Percentiles rank a stretch among this genome's conserved stretches.
Evolutionary conservation across 2,113 vertebrate genomes (phyloP).

Genomic region (Oreochromis aureus): DNA sequence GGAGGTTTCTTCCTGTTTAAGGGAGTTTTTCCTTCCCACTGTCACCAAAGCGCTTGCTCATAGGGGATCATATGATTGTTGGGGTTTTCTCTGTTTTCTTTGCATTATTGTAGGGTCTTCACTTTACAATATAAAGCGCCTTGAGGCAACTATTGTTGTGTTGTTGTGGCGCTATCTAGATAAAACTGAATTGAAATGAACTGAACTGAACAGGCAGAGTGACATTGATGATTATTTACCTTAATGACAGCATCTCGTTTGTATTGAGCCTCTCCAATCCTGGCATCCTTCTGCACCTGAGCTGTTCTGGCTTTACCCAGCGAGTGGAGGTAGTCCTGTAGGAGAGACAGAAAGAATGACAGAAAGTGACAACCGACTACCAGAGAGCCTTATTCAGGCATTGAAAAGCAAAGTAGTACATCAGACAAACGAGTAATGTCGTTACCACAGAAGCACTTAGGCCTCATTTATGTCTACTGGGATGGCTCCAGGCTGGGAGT

Average conservation of each 20-base stretch:
- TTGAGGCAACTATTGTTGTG: neutral
- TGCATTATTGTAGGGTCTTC: neutral
- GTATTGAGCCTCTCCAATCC: slow-evolving; percentile 89
- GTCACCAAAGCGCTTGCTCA: neutral
- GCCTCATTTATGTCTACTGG: neutral
- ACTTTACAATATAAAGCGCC: neutral
- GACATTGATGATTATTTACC: slow-evolving; percentile 46
- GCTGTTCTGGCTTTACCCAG: slow-evolving; percentile 89
- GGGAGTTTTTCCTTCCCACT: neutral
- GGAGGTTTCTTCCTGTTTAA: neutral
- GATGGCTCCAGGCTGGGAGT: neutral
- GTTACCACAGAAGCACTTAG: slow-evolving; percentile 27
- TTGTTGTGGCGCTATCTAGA: neutral
- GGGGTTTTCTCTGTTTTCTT: neutral
- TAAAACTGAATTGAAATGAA: neutral
- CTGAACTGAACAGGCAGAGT: neutral
- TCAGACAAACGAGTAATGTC: neutral
- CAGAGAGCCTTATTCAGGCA: neutral
- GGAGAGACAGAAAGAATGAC: neutral
- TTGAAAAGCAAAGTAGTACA: neutral
- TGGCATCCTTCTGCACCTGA: slow-evolving; percentile 88
- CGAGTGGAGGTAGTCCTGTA: slow-evolving; percentile 83
- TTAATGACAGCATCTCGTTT: slow-evolving; percentile 86
- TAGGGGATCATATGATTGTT: neutral
- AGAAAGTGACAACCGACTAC: neutral